Base-by-base conservation (phyloP, 2,113 vertebrate genomes). In the Pogona vitticeps region DNA sequence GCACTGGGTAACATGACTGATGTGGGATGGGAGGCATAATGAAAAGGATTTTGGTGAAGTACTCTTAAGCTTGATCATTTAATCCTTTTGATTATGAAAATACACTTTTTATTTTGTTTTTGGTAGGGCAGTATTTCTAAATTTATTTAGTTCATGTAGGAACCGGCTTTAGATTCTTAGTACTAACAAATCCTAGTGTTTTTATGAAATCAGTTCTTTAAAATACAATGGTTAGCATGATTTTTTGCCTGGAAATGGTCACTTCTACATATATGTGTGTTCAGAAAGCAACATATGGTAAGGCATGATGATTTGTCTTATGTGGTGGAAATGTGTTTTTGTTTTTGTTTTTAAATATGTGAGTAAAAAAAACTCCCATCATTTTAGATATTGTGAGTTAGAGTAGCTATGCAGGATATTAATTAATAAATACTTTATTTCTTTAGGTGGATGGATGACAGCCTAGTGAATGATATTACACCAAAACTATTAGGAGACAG, bases 371-470 rank as follows among this genome's bases (percentile, higher is more conserved):
- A 65, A 33, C 28, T 38, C 59, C 5, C 52, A 76, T 33, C 71
- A 42, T 14, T 42, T 77, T 76, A 84, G 73, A 36, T 56, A 18
- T 33, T 82, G 38, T 67, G 18, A 28, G 67, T 63, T 31, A 17
- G 31, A 82, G 67, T 56, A 61, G 28, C 33, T 67, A 26, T 58
- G 26, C 15, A 61, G 23, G 15, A 13, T 61, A 20, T 59, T 21
- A 52, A 14, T 73, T 36, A 63, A 81, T 46, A 80, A 63, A 40
- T 86, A 31, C n/a, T 91, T 85, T 88, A 78, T 94, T 94, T 91
- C 72, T 94, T 90, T 82, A 99, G 98, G 90, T 99, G 98, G 99
- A 99, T 99, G 99, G 98, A 99, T 92, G 98, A 99, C 63, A 96
- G 98, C 79, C 94, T 99, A 85, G 97, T 99, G 85, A 96, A 98